Base-by-base conservation (phyloP, 2,113 vertebrate species). In the Euleptes europaea region DNA sequence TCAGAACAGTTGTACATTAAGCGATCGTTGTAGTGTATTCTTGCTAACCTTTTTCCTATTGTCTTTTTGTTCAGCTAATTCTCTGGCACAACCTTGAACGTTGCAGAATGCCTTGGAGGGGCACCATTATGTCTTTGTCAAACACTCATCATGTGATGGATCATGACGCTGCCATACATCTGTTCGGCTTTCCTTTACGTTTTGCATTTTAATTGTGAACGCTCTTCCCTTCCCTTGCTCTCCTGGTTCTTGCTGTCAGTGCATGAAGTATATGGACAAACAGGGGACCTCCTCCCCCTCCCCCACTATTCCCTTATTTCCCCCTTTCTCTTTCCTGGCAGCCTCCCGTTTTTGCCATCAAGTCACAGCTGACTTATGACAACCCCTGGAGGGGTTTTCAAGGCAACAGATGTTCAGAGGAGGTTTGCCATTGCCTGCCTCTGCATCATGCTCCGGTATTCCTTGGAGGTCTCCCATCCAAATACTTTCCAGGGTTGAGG, bases 41-140 rank as follows among this genome's bases (percentile, higher is more conserved):
- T 60, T 0, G 31, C 38, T 6, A 72, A 57, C 33, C 9, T 60
- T 54, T n/a, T 5, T 88, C 12, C 8, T 2, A 13, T 14, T 40
- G 83, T 54, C 70, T 83, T 78, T 88, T 26, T 83, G 87, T 87
- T 87, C 82, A 77, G 9, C 33, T 88, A 85, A 87, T 84, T 76
- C 72, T 74, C 90, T 80, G 82, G 63, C 84, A 84, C 47, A 84
- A 71, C 33, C 80, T 70, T 38, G 69, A 49, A 78, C 14, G 51
- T 80, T 1, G 0, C 73, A 28, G 86, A 86, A 47, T 60, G 14
- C 31, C 19, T 31, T 70, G 33, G 74, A 54, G 60, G 6, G n/a
- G 9, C 9, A 10, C n/a, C 40, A 31, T 21, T 78, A 60, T 26
- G 12, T 3, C 28, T 71, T 80, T 1, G 2, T 0, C 31, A 70